Conservation (phyloP, 2,888 invertebrate genomes). For the Tyria jacobaeae region DNA sequence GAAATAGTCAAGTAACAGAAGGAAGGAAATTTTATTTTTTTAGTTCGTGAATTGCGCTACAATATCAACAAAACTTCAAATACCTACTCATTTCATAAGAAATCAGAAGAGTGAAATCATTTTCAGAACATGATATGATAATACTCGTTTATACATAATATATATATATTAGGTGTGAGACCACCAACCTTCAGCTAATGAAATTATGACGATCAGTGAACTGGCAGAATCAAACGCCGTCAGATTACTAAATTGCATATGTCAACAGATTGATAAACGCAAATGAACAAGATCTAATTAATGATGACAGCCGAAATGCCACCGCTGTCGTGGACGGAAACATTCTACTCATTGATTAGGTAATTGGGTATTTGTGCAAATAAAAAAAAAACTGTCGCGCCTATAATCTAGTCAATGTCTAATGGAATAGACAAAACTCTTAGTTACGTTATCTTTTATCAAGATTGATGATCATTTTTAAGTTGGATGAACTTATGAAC, state of each 20-base stretch:
- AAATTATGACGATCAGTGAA: slow-evolving; percentile 50
- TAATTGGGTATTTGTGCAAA: slow-evolving; percentile 24
- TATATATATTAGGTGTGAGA: slow-evolving; percentile 27
- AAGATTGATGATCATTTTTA: slow-evolving; percentile 2
- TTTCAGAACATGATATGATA: too few species aligned
- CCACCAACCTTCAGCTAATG: slow-evolving; percentile 49
- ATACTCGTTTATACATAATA: too few species aligned
- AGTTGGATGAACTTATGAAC: neutral
- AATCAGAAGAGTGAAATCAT: too few species aligned
- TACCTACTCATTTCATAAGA: too few species aligned
- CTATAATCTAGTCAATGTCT: slow-evolving; percentile 8
- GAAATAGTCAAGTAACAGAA: too few species aligned
- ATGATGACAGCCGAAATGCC: slow-evolving; percentile 59
- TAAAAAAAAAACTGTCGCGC: slow-evolving; percentile 14
- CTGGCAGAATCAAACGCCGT: slow-evolving; percentile 48
- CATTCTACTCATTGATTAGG: slow-evolving; percentile 46
- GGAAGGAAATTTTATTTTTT: too few species aligned
- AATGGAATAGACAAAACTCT: slow-evolving; percentile 2
- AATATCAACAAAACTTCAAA: too few species aligned
- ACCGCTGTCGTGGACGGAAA: slow-evolving; percentile 53
- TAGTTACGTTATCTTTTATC: slow-evolving; percentile 1
- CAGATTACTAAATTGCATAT: slow-evolving; percentile 58
- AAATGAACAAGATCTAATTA: slow-evolving; percentile 58
- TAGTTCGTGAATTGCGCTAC: too few species aligned
- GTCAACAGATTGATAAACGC: slow-evolving; percentile 61